phyloP scores from a whole-genome alignment of 1,140 invertebrate genomes.

The Drosophila eugracilis region DNA sequence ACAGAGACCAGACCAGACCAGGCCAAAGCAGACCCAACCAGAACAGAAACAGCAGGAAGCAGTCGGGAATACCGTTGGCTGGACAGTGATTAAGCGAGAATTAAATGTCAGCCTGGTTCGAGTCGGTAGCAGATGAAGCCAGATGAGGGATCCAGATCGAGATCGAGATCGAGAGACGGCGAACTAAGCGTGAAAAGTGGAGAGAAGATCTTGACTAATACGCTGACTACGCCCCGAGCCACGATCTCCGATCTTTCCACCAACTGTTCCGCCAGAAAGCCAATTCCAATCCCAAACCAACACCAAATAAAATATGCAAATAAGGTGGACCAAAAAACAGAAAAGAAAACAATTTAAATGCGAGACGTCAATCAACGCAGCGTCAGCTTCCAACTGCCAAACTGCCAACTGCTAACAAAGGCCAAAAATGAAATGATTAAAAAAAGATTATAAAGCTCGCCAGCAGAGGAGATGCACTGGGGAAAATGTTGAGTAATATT shows the following conservation, averaged over 20 bases:
- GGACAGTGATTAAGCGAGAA: slow-evolving; percentile 84
- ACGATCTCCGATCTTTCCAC: slow-evolving; percentile 11
- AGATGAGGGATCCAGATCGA: slow-evolving; percentile 48
- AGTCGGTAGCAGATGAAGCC: slow-evolving; percentile 41
- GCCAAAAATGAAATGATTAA: slow-evolving; percentile 75
- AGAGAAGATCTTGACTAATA: slow-evolving; percentile 71
- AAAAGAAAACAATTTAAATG: slow-evolving; percentile 44
- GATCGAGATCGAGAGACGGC: neutral
- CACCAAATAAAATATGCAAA: slow-evolving; percentile 43
- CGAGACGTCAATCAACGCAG: slow-evolving; percentile 75
- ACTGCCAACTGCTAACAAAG: slow-evolving; percentile 73
- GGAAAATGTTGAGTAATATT: neutral
- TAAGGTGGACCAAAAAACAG: slow-evolving; percentile 8
- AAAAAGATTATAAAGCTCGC: slow-evolving; percentile 72
- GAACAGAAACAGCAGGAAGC: slow-evolving; percentile 33
- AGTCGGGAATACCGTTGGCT: slow-evolving; percentile 62
- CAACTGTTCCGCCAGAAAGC: slow-evolving; percentile 43
- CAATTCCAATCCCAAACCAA: slow-evolving; percentile 2
- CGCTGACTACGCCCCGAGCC: slow-evolving; percentile 50
- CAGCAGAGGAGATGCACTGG: slow-evolving; percentile 3
- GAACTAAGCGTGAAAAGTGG: slow-evolving; percentile 66
- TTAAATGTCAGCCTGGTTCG: slow-evolving; percentile 70
- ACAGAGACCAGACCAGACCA: neutral
- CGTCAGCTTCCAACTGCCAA: slow-evolving; percentile 75
- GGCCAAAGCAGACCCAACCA: too few species aligned